phyloP scores from a whole-genome alignment of 35 echinoderm and acorn worm genomes.

The Apostichopus californicus region DNA sequence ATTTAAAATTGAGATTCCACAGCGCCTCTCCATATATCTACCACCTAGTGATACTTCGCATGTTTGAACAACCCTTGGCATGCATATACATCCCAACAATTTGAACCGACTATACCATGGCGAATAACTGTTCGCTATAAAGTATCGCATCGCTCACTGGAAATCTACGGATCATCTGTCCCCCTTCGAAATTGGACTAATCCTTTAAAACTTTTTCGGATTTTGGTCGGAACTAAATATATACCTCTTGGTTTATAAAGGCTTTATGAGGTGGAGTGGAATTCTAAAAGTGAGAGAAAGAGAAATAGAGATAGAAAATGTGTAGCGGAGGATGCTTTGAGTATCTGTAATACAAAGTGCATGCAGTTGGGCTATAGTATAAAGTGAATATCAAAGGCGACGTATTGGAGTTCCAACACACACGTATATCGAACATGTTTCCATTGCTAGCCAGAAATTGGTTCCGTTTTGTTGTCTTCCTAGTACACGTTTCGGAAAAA shows the following conservation, averaged over 20 bases:
- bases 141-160: too few species aligned
- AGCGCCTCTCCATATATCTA: neutral
- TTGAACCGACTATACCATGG: neutral
- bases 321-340: neutral
- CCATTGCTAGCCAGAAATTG: neutral
- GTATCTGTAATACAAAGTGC: too few species aligned
- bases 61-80: neutral
- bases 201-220: constrained; percentile 3
- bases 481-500: constrained; percentile 22
- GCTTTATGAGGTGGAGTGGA: neutral
- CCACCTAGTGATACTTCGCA: neutral
- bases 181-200: neutral
- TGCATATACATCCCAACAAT: neutral
- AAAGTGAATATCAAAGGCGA: too few species aligned
- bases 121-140: neutral
- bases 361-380: too few species aligned
- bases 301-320: neutral
- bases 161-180: neutral
- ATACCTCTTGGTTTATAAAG: neutral
- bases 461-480: neutral
- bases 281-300: neutral
- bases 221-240: neutral
- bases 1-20: neutral
- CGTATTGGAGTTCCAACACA: too few species aligned
- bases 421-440: constrained; percentile 27